A percentile compares a stretch with the other conserved stretches of the same genome.
These are phyloP conservation scores for Dolichotis patagonum DNA, from an alignment of 2,113 vertebrate species.

Conservation along the genomic window DNA sequence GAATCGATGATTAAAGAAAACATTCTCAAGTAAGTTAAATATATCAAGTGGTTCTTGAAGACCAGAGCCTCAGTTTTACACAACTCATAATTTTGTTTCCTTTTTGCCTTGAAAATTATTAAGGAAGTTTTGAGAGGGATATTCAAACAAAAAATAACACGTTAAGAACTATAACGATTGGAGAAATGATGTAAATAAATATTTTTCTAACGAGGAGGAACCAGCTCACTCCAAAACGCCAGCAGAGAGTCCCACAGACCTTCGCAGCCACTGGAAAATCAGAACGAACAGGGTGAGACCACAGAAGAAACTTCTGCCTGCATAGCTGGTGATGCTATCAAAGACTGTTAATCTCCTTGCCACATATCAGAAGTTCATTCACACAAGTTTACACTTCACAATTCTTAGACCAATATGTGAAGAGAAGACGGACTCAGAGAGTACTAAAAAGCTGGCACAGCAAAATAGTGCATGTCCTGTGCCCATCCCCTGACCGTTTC, in stretches of 20 bases:
- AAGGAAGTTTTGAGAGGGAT: background rate
- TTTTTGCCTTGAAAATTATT: conserved; percentile 41
- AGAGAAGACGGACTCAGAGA: background rate
- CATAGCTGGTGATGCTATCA: background rate
- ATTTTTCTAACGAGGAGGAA: conserved; percentile 14
- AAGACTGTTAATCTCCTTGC: background rate
- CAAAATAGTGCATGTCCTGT: background rate
- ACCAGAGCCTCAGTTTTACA: background rate
- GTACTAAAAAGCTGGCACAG: background rate
- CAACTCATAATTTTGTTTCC: conserved; percentile 19
- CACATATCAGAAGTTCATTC: background rate
- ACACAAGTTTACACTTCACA: background rate
- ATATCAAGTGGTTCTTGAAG: conserved; percentile 7
- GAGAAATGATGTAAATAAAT: conserved; percentile 15
- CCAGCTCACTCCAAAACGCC: background rate
- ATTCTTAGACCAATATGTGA: background rate
- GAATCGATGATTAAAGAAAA: conserved; percentile 40
- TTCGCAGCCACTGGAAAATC: background rate
- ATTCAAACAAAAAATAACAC: background rate
- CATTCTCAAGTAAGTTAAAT: conserved; percentile 10
- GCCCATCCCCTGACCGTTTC: background rate
- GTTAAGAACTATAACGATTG: background rate
- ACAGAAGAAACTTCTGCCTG: background rate
- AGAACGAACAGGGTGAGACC: background rate
- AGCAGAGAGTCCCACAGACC: background rate